Conservation (phyloP, 2,888 invertebrate species). For the Ennomos fuscantarius region DNA sequence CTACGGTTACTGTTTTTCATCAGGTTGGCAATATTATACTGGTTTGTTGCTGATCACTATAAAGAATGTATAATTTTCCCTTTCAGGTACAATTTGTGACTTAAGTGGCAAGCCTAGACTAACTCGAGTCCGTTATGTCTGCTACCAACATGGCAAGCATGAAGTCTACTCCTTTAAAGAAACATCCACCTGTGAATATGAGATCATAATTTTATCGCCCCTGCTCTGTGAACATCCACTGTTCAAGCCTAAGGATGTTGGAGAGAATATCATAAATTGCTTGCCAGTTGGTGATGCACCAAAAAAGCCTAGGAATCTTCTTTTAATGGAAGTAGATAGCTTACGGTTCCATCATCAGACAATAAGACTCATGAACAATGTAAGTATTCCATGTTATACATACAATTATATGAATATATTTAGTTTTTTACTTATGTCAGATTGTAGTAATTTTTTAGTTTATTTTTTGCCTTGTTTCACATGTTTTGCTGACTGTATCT, state of each 20-base stretch:
- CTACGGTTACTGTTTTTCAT: no score
- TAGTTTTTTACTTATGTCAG: slow-evolving; percentile 1
- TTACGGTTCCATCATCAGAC: slow-evolving; percentile 88
- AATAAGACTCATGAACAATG: slow-evolving; percentile 61
- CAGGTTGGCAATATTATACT: no score
- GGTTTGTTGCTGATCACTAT: no score
- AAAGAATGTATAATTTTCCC: neutral
- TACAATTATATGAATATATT: neutral
- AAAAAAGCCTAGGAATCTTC: slow-evolving; percentile 89
- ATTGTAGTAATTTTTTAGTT: slow-evolving; percentile 1
- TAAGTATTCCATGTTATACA: slow-evolving; percentile 58
- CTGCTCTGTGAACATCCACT: slow-evolving; percentile 95
- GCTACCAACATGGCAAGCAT: slow-evolving; percentile 94
- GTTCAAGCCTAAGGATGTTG: slow-evolving; percentile 92
- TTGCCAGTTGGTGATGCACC: slow-evolving; percentile 87
- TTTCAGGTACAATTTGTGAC: slow-evolving; percentile 92
- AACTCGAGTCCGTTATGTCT: slow-evolving; percentile 94
- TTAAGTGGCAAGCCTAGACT: slow-evolving; percentile 93
- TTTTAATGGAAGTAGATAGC: slow-evolving; percentile 90
- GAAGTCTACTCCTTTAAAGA: slow-evolving; percentile 97
- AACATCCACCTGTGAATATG: slow-evolving; percentile 97
- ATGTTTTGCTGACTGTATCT: neutral
- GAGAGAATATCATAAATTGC: slow-evolving; percentile 92
- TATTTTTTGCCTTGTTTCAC: slow-evolving; percentile 3
- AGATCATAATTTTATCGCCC: slow-evolving; percentile 94